Conservation (phyloP, 2,888 invertebrate genomes). For the Drosophila barbarae region DNA sequence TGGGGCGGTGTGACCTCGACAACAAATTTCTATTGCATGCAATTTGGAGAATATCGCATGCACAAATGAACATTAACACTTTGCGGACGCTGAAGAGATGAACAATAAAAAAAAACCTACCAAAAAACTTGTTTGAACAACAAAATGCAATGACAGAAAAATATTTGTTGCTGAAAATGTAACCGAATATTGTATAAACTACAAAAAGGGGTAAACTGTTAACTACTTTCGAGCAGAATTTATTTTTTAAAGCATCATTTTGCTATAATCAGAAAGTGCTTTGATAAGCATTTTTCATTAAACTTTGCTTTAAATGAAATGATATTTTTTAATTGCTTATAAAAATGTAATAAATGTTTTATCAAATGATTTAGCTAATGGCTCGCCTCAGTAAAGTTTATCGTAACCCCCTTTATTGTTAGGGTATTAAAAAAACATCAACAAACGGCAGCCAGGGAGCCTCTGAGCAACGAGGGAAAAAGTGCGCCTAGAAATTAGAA, state of each 20-base stretch:
- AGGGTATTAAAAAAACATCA: slow-evolving; percentile 50
- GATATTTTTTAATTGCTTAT: no score
- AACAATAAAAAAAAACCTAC: slow-evolving; percentile 21
- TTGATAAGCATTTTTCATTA: no score
- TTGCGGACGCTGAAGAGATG: slow-evolving; percentile 49
- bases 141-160: slow-evolving; percentile 46
- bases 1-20: slow-evolving; percentile 47
- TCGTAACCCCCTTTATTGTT: neutral
- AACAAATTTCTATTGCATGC: slow-evolving; percentile 63
- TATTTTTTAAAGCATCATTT: no score
- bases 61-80: slow-evolving; percentile 72
- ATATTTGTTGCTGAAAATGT: slow-evolving; percentile 9
- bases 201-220: neutral
- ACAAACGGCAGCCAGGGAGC: slow-evolving; percentile 43
- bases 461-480: slow-evolving; percentile 34
- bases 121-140: slow-evolving; percentile 51
- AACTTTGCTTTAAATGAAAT: neutral
- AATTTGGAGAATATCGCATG: slow-evolving; percentile 56
- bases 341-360: neutral
- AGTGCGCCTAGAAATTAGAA: slow-evolving; percentile 74
- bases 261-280: no score
- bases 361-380: neutral
- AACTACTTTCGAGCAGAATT: no score
- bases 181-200: slow-evolving; percentile 12
- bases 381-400: neutral